Conservation (phyloP, 1,140 invertebrate genomes). For the Triops longicaudatus region DNA sequence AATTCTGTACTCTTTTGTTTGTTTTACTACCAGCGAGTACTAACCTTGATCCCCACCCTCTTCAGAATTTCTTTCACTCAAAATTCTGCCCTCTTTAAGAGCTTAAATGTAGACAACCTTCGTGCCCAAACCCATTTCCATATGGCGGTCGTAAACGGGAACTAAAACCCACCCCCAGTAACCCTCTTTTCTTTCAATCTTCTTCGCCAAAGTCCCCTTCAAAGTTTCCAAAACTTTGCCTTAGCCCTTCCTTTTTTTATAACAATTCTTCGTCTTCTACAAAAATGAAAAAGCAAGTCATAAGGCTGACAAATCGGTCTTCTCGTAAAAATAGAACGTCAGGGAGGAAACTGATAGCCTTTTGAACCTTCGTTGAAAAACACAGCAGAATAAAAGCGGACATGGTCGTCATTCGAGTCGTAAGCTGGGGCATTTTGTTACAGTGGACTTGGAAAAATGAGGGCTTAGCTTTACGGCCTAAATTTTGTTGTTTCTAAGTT, state of each 20-base stretch:
- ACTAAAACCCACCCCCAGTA: not conserved
- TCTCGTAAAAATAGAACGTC: not conserved
- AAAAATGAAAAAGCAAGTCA: not conserved
- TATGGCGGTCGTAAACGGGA: not conserved
- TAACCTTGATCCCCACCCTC: no score
- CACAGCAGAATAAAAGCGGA: not conserved
- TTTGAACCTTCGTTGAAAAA: not conserved
- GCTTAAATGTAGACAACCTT: not conserved
- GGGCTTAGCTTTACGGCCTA: no score
- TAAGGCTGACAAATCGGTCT: not conserved
- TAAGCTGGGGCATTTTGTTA: no score
- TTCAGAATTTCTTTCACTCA: not conserved
- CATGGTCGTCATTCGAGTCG: no score
- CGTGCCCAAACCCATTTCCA: not conserved
- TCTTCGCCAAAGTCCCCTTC: not conserved
- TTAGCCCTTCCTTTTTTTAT: no score
- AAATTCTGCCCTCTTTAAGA: not conserved
- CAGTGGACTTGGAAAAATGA: no score
- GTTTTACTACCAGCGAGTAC: no score
- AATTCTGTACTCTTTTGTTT: no score
- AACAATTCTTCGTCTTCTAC: no score
- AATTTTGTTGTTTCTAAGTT: no score
- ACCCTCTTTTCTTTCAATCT: not conserved
- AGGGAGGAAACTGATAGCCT: not conserved
- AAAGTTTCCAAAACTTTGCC: no score